Evolutionary conservation across 2,113 vertebrate genomes (phyloP), one percentile per base, ranked within the genome.

Genomic region (Sorex fumeus): DNA sequence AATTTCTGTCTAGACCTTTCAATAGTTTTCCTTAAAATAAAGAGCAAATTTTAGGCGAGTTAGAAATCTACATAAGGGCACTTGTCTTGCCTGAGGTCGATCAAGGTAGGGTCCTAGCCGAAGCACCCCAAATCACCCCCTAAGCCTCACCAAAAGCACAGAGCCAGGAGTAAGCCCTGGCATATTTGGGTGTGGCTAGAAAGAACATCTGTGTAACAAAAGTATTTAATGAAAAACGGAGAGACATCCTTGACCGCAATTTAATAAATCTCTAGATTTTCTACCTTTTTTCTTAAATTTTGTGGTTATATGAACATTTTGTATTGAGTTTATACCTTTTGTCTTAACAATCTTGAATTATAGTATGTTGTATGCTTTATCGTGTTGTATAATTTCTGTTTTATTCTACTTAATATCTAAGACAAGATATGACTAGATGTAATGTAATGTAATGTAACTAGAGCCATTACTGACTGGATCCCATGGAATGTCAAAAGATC

Each of bases 11-110:
- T 92, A 95, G 70, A 96, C 86, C 62, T 97, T 94, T 93, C 91
- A 94, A 84, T 92, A 93, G 86, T 95, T 88, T 76, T 30, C 89
- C 94, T 96, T 97, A 97, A 97, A 97, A 96, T 84, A 97, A 93
- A 97, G 94, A 57, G 43, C 64, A 77, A 60, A 90, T 77, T 80
- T 67, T 47, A 2, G 91, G 83, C 91, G 45, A 71, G 9, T 87
- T 87, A 85, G 64, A 32, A 77, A 32, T 76, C 19, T 70, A 40
- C 74, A 64, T 8, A 11, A 23, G 57, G 57, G 57, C 18, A 21
- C 19, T 60, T 60, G 57, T 16, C 18, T 19, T 60, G 57, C 18
- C 53, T 23, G 16, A 23, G 6, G 18, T 6, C 8, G 6, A 60
- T 21, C 4, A 4, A 60, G 21, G 18, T 53, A 53, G 53, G 18